A percentile compares a stretch with the other conserved stretches of the same genome.
phyloP scores from a whole-genome alignment of 2,113 vertebrate genomes.

The Smithornis capensis region DNA sequence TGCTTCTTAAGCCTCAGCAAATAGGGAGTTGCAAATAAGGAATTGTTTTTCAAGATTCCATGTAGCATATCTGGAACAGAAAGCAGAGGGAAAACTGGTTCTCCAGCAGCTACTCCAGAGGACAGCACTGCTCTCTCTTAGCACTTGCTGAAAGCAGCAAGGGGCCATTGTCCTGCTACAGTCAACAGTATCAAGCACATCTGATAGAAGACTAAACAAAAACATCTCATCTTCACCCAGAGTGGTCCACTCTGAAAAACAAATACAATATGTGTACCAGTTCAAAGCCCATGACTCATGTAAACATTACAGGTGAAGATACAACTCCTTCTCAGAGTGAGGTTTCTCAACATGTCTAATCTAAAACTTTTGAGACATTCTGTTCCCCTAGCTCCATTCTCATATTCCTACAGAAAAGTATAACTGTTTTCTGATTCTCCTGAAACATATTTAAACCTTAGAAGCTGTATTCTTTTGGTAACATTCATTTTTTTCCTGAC shows the following conservation, averaged over 20 bases:
- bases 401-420: neutral
- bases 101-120: neutral
- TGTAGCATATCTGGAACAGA: neutral
- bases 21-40: neutral
- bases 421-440: neutral
- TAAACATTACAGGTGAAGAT: neutral
- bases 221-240: neutral
- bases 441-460: neutral
- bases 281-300: neutral
- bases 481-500: neutral
- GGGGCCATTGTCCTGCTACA: neutral
- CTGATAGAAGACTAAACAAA: neutral
- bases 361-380: neutral
- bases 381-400: neutral
- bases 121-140: neutral
- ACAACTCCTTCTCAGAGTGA: neutral
- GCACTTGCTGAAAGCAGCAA: neutral
- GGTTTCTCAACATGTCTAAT: neutral
- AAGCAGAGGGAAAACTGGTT: neutral
- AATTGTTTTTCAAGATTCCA: neutral
- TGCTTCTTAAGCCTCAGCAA: neutral
- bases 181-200: rapidly evolving
- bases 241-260: neutral
- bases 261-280: neutral
- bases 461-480: neutral